phyloP scores from a whole-genome alignment of 2,888 invertebrate genomes.

The Pycnomerus fuliginosus region DNA sequence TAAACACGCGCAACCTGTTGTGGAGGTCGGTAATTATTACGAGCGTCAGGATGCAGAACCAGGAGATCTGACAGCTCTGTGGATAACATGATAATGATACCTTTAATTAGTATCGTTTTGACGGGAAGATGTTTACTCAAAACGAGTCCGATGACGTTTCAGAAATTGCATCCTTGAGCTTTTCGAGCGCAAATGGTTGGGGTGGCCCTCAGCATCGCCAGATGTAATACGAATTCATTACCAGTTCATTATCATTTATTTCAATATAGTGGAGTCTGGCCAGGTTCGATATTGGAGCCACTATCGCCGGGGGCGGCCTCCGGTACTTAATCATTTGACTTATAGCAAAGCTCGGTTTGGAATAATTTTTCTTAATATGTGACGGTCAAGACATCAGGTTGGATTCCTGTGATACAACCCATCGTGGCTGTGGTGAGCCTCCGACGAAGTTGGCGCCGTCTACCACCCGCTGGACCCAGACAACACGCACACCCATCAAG shows the following conservation, averaged over 20 bases:
- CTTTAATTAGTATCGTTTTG: slow-evolving; percentile 49
- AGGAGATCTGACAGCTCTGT: slow-evolving; percentile 18
- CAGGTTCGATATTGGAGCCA: slow-evolving; percentile 18
- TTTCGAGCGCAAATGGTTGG: slow-evolving; percentile 7
- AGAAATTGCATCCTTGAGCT: slow-evolving; percentile 20
- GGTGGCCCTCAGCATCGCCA: slow-evolving; percentile 29
- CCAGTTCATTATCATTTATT: slow-evolving; percentile 39
- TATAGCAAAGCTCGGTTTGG: slow-evolving; percentile 9
- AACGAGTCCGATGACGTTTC: slow-evolving; percentile 24
- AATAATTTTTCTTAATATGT: background rate
- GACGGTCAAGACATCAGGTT: background rate
- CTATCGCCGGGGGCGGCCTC: slow-evolving; percentile 17
- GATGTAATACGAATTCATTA: slow-evolving; percentile 38
- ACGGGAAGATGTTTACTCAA: slow-evolving; percentile 51
- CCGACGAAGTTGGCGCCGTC: slow-evolving; percentile 44
- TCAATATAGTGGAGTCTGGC: slow-evolving; percentile 30
- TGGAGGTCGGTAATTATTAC: slow-evolving; percentile 4
- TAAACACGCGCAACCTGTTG: background rate
- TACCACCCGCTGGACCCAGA: slow-evolving; percentile 48
- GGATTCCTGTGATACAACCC: slow-evolving; percentile 15
- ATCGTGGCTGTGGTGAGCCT: slow-evolving; percentile 12
- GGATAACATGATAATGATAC: slow-evolving; percentile 53
- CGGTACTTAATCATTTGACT: slow-evolving; percentile 21
- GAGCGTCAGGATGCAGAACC: slow-evolving; percentile 1
- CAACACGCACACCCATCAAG: slow-evolving; percentile 50